Base-by-base conservation (phyloP, 2,797 vertebrate species). In the Lepilemur ruficaudatus region DNA sequence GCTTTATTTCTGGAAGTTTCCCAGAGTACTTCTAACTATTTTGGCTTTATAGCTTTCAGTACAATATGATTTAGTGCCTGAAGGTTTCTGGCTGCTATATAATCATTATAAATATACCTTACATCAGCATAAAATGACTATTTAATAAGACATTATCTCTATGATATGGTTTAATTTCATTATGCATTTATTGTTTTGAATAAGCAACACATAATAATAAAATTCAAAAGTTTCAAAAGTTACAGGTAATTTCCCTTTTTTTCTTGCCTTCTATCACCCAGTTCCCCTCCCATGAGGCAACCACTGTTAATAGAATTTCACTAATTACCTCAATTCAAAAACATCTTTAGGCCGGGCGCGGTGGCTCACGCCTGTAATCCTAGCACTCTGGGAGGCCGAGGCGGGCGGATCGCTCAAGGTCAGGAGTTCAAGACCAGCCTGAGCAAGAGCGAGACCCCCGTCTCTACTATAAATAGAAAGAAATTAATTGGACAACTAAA, bases 131-230 rank as follows among this genome's bases (percentile, higher is more conserved):
- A 50, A 81, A 93, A 65, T 46, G 7, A 78, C 50, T 17, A 41
- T 59, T 83, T 73, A 75, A 93, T 18, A 86, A 86, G 63, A 72
- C 18, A 80, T 32, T 52, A 22, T 50, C 35, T 79, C 25, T 61
- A 73, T 11, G 1, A 63, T 55, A 50, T 30, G 6, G 5, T 72
- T 89, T 85, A 82, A 72, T 90, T 82, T 85, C 55, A 82, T 78
- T 67, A 63, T 28, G n/a, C 8, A 57, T 81, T 67, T 89, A 38
- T 92, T 97, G 63, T 72, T 91, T 92, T 78, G 10, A 67, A 86
- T 88, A 80, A 91, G 20, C 12, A 84, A 84, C 30, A 55, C 50
- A 91, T 65, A 80, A 80, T 81, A 57, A 76, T 22, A 35, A 84
- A 93, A 95, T 79, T 63, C 50, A 80, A 87, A 88, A 67, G 32